A percentile compares a stretch with the other conserved stretches of the same genome.
Evolutionary conservation across 2,113 vertebrate genomes (phyloP).

Genomic region (Bostrychus sinensis): DNA sequence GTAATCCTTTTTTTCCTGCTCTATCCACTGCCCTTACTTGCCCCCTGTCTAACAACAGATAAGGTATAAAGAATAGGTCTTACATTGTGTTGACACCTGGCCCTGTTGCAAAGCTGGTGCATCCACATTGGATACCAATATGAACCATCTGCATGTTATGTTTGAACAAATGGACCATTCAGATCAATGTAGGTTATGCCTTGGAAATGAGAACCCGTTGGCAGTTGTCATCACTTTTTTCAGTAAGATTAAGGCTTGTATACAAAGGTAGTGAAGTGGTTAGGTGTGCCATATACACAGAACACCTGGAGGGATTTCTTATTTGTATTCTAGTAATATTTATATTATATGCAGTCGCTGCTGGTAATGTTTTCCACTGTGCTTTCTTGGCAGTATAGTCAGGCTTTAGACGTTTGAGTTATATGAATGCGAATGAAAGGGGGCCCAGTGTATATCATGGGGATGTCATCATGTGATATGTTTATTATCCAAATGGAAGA

Average conservation of each 20-base stretch:
- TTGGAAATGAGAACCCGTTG: not conserved
- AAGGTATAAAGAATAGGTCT: too few species aligned
- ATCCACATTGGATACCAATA: too few species aligned
- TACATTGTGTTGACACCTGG: too few species aligned
- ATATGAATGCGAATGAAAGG: slow-evolving; percentile 48
- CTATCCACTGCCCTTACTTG: too few species aligned
- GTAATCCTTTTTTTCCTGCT: too few species aligned
- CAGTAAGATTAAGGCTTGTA: not conserved
- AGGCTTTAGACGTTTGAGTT: slow-evolving; percentile 13
- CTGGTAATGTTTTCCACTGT: slow-evolving; percentile 35
- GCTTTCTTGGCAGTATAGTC: slow-evolving; percentile 22
- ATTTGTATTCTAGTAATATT: slow-evolving; percentile 1
- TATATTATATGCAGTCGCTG: slow-evolving; percentile 12
- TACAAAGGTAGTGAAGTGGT: not conserved
- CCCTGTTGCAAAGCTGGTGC: too few species aligned
- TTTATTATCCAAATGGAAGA: slow-evolving; percentile 30
- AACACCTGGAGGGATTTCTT: slow-evolving; percentile 4
- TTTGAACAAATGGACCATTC: too few species aligned
- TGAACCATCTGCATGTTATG: too few species aligned
- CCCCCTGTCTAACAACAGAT: too few species aligned
- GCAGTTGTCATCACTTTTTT: not conserved
- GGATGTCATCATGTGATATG: slow-evolving; percentile 39
- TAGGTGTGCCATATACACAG: slow-evolving; percentile 14
- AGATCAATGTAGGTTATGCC: not conserved
- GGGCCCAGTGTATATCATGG: slow-evolving; percentile 36